These are phyloP conservation scores for Salvelinus sp. DNA, from an alignment of 2,113 vertebrate genomes.

Conservation along the genomic window DNA sequence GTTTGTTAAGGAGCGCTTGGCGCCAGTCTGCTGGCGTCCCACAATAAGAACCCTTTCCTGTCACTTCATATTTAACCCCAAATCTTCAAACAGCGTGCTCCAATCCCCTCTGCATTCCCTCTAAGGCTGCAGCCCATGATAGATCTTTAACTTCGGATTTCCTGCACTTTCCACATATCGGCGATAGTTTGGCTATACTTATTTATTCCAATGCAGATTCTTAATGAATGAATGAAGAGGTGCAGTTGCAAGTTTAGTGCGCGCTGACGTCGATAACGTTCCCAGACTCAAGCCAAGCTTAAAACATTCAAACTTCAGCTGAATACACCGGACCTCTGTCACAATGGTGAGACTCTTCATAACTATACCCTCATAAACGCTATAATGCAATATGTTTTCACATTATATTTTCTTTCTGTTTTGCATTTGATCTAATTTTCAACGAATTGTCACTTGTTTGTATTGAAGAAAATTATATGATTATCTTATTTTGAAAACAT, in stretches of 20 bases:
- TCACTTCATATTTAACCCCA: slow-evolving; percentile 85
- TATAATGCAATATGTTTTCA: too few relatives aligned
- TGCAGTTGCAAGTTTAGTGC: not conserved
- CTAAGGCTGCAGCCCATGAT: slow-evolving; percentile 28
- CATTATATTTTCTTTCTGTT: not conserved
- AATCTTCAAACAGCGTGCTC: slow-evolving; percentile 70
- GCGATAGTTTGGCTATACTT: not conserved
- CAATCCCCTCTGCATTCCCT: slow-evolving; percentile 51
- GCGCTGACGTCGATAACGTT: not conserved
- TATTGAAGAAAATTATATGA: not conserved
- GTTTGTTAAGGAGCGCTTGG: slow-evolving; percentile 76
- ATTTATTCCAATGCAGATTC: not conserved
- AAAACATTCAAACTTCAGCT: not conserved
- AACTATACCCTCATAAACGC: not conserved
- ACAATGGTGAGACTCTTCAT: not conserved
- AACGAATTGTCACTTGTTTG: not conserved
- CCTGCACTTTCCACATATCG: not conserved
- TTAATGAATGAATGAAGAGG: not conserved
- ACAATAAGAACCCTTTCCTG: slow-evolving; percentile 86
- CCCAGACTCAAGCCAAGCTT: not conserved
- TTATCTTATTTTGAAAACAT: not conserved
- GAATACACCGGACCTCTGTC: not conserved
- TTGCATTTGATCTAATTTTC: not conserved
- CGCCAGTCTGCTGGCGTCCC: slow-evolving; percentile 82
- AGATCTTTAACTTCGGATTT: not conserved